Percentiles rank a stretch among this genome's conserved stretches.
Conservation (phyloP, 1,140 invertebrate species). For the Elysia chlorotica region DNA sequence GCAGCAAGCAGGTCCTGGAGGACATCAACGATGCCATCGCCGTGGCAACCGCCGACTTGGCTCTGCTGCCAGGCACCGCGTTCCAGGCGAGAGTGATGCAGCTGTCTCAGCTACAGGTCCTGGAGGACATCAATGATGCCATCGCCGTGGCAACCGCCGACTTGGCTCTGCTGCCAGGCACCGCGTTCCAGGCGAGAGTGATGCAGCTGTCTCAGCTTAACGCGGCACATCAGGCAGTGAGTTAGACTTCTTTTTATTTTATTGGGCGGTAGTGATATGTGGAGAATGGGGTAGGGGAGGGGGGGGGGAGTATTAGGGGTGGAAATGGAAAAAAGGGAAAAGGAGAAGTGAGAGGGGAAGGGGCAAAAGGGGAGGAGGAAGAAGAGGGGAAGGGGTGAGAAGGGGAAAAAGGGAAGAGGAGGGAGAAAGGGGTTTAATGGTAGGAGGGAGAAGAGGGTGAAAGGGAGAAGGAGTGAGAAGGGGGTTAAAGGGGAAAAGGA, state of each 20-base stretch:
- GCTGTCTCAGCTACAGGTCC: slow-evolving; percentile 55
- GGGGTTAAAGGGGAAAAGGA: no score
- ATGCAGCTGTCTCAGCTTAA: slow-evolving; percentile 57
- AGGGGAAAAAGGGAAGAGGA: no score
- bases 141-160: slow-evolving; percentile 58
- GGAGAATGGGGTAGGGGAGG: background rate
- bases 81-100: slow-evolving; percentile 58
- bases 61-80: slow-evolving; percentile 51
- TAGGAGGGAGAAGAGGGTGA: no score
- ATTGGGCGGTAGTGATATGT: background rate
- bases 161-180: slow-evolving; percentile 53
- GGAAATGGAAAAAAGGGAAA: no score
- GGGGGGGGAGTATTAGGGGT: background rate
- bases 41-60: slow-evolving; percentile 55
- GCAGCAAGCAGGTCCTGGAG: slow-evolving; percentile 40
- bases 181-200: slow-evolving; percentile 56
- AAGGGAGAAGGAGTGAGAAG: no score
- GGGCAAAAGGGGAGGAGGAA: no score
- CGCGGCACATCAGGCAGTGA: slow-evolving; percentile 54
- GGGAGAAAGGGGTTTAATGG: no score
- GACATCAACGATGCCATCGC: slow-evolving; percentile 59
- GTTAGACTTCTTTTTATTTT: slow-evolving; percentile 17
- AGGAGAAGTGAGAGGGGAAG: no score
- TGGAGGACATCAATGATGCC: no score
- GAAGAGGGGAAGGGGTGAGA: no score